phyloP scores from a whole-genome alignment of 2,113 vertebrate genomes.

The Sclerurus mexicanus region DNA sequence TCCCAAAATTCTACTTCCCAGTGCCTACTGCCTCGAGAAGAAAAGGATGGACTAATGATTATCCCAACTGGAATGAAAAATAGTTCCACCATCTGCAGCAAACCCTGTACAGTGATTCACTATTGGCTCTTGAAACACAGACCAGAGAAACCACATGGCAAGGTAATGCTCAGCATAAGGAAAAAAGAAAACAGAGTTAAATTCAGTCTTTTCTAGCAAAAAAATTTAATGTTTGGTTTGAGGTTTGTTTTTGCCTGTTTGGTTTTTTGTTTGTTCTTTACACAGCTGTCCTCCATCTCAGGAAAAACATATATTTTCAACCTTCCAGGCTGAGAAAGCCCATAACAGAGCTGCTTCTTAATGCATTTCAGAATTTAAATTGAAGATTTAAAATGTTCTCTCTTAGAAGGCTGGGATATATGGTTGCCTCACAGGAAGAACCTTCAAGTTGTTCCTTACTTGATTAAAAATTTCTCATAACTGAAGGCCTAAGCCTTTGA shows the following conservation, averaged over 20 bases:
- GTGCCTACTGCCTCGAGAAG: neutral
- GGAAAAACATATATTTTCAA: neutral
- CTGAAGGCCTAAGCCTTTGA: neutral
- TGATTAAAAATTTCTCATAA: neutral
- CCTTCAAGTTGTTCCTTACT: neutral
- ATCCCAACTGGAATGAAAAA: neutral
- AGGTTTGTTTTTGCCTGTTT: neutral
- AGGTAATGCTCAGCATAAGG: neutral
- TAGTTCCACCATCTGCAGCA: neutral
- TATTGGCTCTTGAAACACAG: neutral
- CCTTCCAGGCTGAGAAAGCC: neutral
- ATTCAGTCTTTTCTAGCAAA: neutral
- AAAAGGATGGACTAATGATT: neutral
- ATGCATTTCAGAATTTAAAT: too few relatives aligned
- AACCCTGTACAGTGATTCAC: neutral
- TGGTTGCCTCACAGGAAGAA: accelerated
- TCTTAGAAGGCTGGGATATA: neutral
- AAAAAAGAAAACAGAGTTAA: neutral
- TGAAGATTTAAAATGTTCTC: neutral
- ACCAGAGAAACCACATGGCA: neutral
- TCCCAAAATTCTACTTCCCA: neutral
- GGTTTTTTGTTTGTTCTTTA: neutral
- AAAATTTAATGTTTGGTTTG: neutral
- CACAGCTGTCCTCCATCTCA: neutral
- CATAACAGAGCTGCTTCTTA: neutral